Percentiles rank a stretch among this genome's conserved stretches.
These are phyloP conservation scores for Ochlodes sylvanus DNA, from an alignment of 2,888 invertebrate genomes.

Conservation along the genomic window DNA sequence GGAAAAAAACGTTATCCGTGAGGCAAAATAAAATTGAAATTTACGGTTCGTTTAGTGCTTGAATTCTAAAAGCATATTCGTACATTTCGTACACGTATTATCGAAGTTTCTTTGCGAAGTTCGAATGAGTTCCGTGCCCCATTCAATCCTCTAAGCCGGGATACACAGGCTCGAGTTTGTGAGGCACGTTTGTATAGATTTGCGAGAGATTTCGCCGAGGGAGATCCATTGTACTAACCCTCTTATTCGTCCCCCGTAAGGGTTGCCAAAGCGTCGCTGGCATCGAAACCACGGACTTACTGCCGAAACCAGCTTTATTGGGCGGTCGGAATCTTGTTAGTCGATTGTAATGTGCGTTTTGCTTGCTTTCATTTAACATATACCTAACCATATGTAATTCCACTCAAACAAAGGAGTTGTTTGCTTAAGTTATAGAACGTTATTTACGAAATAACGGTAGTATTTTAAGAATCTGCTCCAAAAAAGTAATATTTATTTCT, in stretches of 20 bases:
- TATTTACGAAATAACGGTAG: no score
- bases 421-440: no score
- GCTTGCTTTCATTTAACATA: not conserved
- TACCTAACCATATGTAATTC: no score
- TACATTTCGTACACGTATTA: slow-evolving; percentile 5
- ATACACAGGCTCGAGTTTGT: slow-evolving; percentile 13
- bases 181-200: slow-evolving; percentile 47
- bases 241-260: slow-evolving; percentile 67
- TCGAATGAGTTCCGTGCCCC: slow-evolving; percentile 28
- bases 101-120: slow-evolving; percentile 28
- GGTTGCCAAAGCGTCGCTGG: slow-evolving; percentile 56
- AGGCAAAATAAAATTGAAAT: no score
- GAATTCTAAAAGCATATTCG: slow-evolving; percentile 24
- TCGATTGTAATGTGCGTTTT: slow-evolving; percentile 15
- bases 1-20: no score
- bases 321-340: slow-evolving; percentile 10
- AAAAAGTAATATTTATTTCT: no score
- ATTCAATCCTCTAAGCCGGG: slow-evolving; percentile 39
- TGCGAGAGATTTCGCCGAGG: slow-evolving; percentile 70
- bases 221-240: slow-evolving; percentile 79
- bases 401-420: no score
- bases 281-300: slow-evolving; percentile 33
- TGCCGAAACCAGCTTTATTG: slow-evolving; percentile 24
- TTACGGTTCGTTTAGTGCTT: not conserved
- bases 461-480: no score